Percentiles rank a stretch among this genome's conserved stretches.
Conservation (phyloP, 2,888 invertebrate species). For the Seira musarum region DNA sequence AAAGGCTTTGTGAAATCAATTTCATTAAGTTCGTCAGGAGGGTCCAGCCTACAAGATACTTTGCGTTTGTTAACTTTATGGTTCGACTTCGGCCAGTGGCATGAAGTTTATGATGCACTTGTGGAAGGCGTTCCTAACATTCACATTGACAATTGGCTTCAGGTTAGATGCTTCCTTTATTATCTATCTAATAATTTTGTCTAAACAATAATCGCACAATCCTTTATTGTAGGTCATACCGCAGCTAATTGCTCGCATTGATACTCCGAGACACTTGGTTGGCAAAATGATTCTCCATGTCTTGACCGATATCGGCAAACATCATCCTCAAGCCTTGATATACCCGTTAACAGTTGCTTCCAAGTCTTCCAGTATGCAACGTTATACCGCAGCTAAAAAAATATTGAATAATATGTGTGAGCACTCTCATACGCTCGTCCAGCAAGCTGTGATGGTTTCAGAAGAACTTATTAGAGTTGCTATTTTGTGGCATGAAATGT, state of each 20-base stretch:
- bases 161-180: conserved; percentile 77
- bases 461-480: conserved; percentile 98
- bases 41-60: conserved; percentile 95
- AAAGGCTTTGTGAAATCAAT: conserved; percentile 97
- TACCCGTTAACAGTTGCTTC: conserved; percentile 98
- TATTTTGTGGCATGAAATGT: conserved; percentile 99
- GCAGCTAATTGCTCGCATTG: conserved; percentile 97
- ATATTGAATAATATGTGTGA: conserved; percentile 97
- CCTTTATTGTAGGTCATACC: conserved; percentile 84
- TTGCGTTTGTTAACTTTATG: conserved; percentile 94
- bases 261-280: conserved; percentile 91
- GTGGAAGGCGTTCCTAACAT: conserved; percentile 93
- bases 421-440: conserved; percentile 91
- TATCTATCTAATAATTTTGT: conserved; percentile 16
- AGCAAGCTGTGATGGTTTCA: conserved; percentile 95
- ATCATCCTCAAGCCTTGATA: conserved; percentile 97
- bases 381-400: conserved; percentile 93
- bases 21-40: conserved; percentile 79
- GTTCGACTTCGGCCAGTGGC: conserved; percentile 98
- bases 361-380: conserved; percentile 89
- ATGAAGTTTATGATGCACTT: conserved; percentile 94
- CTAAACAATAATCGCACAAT: neutral
- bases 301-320: conserved; percentile 96
- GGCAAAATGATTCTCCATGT: conserved; percentile 93
- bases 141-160: conserved; percentile 98